Percentiles rank a stretch among this genome's conserved stretches.
Evolutionary conservation across 2,113 vertebrate species (phyloP).

Genomic region (Pampusana beccarii): DNA sequence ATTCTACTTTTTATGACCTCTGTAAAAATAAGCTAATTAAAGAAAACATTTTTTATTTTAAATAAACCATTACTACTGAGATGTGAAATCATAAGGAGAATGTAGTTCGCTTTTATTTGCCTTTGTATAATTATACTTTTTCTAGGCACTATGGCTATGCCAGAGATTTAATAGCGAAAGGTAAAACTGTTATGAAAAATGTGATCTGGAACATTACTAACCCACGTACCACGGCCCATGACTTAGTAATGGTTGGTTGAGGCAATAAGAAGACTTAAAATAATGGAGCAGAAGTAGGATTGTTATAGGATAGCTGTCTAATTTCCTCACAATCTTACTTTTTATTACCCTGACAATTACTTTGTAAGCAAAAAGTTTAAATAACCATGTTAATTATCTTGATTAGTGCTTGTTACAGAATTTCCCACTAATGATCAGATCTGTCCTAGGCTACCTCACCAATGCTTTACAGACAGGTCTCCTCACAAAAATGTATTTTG

Average conservation of each 20-base stretch:
- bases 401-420: conserved; percentile 57
- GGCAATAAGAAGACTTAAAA: conserved; percentile 59
- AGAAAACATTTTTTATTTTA: conserved; percentile 56
- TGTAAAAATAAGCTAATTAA: conserved; percentile 53
- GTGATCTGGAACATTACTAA: conserved; percentile 27
- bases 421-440: conserved; percentile 47
- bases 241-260: conserved; percentile 7
- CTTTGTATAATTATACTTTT: conserved; percentile 24
- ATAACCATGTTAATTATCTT: conserved; percentile 62
- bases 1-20: conserved; percentile 49
- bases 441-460: conserved; percentile 7
- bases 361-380: conserved; percentile 61
- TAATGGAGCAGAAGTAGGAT: conserved; percentile 4
- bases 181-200: conserved; percentile 45
- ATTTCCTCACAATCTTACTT: conserved; percentile 58
- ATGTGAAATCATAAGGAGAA: conserved; percentile 22
- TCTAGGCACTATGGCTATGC: conserved; percentile 6
- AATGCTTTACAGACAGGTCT: background rate
- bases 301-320: conserved; percentile 19
- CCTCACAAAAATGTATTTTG: background rate
- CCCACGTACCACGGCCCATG: background rate
- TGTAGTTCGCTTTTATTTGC: conserved; percentile 47
- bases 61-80: conserved; percentile 25
- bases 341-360: conserved; percentile 42
- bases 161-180: conserved; percentile 60